These are phyloP conservation scores for Chlorops oryzae DNA, from an alignment of 1,140 invertebrate genomes.

Conservation along the genomic window DNA sequence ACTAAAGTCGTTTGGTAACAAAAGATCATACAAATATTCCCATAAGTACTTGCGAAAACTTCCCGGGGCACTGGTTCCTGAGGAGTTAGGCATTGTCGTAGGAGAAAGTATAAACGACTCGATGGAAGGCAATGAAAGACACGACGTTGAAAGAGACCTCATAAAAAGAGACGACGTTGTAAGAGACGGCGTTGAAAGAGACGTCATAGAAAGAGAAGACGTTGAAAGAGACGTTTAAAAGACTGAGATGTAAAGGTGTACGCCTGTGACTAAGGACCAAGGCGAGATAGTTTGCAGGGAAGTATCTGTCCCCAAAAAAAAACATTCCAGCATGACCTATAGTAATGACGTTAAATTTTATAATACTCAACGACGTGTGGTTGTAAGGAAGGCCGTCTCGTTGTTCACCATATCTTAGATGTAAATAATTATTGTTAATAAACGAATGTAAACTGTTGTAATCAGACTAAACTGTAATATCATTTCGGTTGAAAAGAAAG, in stretches of 20 bases:
- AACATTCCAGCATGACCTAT: background rate
- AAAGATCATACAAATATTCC: constrained; percentile 29
- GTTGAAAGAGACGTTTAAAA: constrained; percentile 2
- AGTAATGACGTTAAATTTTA: background rate
- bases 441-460: too few relatives aligned
- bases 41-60: constrained; percentile 29
- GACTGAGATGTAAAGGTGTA: too few relatives aligned
- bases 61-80: constrained; percentile 8
- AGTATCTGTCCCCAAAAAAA: background rate
- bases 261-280: background rate
- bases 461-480: too few relatives aligned
- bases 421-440: too few relatives aligned
- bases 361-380: constrained; percentile 1
- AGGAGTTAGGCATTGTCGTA: constrained; percentile 5
- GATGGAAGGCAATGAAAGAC: too few relatives aligned
- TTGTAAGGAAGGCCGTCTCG: constrained; percentile 2
- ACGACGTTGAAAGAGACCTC: constrained; percentile 4
- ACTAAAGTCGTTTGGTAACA: background rate
- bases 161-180: too few relatives aligned
- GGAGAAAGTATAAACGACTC: background rate
- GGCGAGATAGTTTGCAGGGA: too few relatives aligned
- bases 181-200: too few relatives aligned
- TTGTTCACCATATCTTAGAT: too few relatives aligned
- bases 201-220: background rate
- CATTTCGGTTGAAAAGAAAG: too few relatives aligned